These are phyloP conservation scores for Lota lota DNA, from an alignment of 2,113 vertebrate genomes.

Conservation along the genomic window DNA sequence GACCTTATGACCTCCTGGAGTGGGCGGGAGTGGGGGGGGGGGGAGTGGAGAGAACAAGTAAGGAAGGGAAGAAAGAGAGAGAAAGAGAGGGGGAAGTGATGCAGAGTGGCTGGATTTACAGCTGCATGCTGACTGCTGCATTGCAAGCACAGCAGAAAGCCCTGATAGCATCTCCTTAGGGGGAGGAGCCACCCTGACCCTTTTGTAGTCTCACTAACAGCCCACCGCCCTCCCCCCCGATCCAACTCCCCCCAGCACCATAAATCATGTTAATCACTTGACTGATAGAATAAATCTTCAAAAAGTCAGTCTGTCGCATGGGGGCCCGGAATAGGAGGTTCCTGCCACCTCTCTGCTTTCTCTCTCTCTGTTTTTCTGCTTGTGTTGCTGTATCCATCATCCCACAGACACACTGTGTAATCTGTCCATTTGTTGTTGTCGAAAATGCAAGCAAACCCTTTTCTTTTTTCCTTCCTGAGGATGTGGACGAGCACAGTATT, in stretches of 20 bases:
- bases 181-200: constrained; percentile 65
- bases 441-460: constrained; percentile 45
- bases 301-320: constrained; percentile 62
- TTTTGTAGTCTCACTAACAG: constrained; percentile 78
- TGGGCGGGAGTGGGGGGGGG: constrained; percentile 41
- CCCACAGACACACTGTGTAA: constrained; percentile 70
- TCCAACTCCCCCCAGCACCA: constrained; percentile 46
- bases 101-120: constrained; percentile 78
- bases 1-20: constrained; percentile 76
- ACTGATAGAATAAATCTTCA: constrained; percentile 78
- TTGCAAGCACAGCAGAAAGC: constrained; percentile 80
- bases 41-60: constrained; percentile 41
- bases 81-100: constrained; percentile 55
- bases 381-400: constrained; percentile 70
- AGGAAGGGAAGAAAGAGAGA: constrained; percentile 8
- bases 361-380: constrained; percentile 60
- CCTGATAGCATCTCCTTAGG: constrained; percentile 79
- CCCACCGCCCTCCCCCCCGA: too few species aligned
- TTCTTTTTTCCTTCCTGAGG: constrained; percentile 35
- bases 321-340: constrained; percentile 61
- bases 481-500: constrained; percentile 46
- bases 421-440: constrained; percentile 73
- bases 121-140: constrained; percentile 76
- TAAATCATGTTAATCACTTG: constrained; percentile 82
- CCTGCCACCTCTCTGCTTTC: constrained; percentile 23